Evolutionary conservation across 2,888 invertebrate species (phyloP).

Genomic region (Chymomyza fuscimana): DNA sequence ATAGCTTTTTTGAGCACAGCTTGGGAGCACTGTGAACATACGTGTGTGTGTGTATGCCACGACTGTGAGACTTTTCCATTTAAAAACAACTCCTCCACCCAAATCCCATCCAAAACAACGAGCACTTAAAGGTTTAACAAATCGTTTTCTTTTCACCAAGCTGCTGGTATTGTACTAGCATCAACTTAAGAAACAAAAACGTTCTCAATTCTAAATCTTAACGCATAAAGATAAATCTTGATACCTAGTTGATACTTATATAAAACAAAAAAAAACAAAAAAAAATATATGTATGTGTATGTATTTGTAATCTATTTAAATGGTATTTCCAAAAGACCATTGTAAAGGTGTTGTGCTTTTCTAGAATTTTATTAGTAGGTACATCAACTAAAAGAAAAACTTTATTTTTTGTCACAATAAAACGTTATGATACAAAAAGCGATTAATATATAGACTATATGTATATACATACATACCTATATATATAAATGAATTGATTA

Average conservation of each 20-base stretch:
- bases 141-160: background rate
- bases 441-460: slow-evolving; percentile 40
- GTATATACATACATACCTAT: slow-evolving; percentile 57
- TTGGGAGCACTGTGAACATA: background rate
- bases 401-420: slow-evolving; percentile 65
- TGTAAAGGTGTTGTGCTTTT: slow-evolving; percentile 79
- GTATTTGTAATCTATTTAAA: slow-evolving; percentile 68
- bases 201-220: slow-evolving; percentile 1
- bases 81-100: background rate
- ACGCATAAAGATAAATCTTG: slow-evolving; percentile 49
- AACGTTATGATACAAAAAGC: slow-evolving; percentile 25
- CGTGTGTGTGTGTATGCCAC: background rate
- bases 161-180: background rate
- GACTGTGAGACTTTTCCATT: background rate
- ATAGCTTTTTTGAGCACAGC: too few species aligned
- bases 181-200: slow-evolving; percentile 13
- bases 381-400: slow-evolving; percentile 50
- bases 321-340: slow-evolving; percentile 78
- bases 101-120: background rate
- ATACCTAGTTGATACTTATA: slow-evolving; percentile 19
- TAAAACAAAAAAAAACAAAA: background rate
- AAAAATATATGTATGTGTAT: slow-evolving; percentile 40
- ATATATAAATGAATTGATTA: slow-evolving; percentile 65
- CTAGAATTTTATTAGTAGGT: slow-evolving; percentile 76
- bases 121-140: slow-evolving; percentile 12